Evolutionary conservation across 2,797 vertebrate species (phyloP), one percentile per base, ranked within the genome.

Genomic region (Denticeps clupeoides): DNA sequence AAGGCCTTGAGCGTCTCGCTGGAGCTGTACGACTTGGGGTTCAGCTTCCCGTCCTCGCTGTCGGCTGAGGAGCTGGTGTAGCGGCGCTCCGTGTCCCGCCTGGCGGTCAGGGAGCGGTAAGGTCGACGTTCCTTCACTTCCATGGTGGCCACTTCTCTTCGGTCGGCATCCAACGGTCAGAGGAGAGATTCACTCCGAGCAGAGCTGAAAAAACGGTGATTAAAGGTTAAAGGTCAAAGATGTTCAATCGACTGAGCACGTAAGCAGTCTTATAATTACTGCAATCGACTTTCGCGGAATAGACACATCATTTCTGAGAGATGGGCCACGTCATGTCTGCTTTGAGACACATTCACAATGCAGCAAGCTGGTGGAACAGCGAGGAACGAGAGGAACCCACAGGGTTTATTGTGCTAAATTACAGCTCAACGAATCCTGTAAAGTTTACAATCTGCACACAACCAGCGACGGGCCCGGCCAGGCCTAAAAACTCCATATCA

Each of bases 1-100:
- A 93, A 99, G 67, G 94, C 95, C 72, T 99, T 99, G 41, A 99
- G 85, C 3, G 95, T 99, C 80, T 99, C 95, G 0, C 93, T 99
- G 76, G 94, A 98, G 80, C 95, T 98, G 80, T 99, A 99, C 59
- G 94, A 97, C 51, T 95, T 97, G 60, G 89, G 70, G 47, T 93
- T 92, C 41, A 77, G 74, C 65, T 90, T 94, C 66, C 85, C 83
- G 11, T 96, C 91, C 71, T 97, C 95, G 0, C 90, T 93, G 72
- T 99, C 93, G 0, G 89, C 93, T 0, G 91, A 95, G 19, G 93
- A 96, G 75, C 90, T 93, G 67, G 92, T 95, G 62, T 98, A 95
- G 32, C 90, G 92, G 38, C 86, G 91, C 69, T 98, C 94, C 0
- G 88, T 77, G 59, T 98, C 93, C 0, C 90, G 87, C 50, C 90